A percentile compares a stretch with the other conserved stretches of the same genome.
Conservation (phyloP, 1,140 invertebrate species). For the Steinernema khuongi region DNA sequence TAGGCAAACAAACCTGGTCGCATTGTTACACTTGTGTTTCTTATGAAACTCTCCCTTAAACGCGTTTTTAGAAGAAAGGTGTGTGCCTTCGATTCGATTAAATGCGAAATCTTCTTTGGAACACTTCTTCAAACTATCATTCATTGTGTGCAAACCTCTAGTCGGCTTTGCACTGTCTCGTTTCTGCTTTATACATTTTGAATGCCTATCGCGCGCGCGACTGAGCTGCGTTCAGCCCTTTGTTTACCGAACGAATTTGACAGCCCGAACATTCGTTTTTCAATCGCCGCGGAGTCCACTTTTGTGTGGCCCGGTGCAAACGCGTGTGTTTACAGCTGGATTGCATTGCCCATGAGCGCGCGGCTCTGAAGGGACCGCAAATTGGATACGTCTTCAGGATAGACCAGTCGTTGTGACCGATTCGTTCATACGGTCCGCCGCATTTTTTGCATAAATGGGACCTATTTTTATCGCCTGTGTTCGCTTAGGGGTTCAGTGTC, state of each 20-base stretch:
- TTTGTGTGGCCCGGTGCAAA: background rate
- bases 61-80: background rate
- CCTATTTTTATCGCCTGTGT: background rate
- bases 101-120: too few relatives aligned
- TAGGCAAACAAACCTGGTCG: too few relatives aligned
- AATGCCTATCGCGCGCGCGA: background rate
- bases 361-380: background rate
- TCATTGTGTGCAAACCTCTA: conserved; percentile 1
- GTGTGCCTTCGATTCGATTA: too few relatives aligned
- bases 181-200: conserved; percentile 14
- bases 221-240: background rate
- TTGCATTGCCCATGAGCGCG: background rate
- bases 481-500: background rate
- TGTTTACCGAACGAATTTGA: conserved; percentile 17
- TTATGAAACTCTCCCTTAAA: too few relatives aligned
- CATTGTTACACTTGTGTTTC: too few relatives aligned
- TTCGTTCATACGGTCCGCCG: background rate
- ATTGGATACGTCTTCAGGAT: conserved; percentile 6
- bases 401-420: background rate
- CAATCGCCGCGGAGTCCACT: background rate
- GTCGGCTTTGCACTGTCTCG: conserved; percentile 8
- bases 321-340: conserved; percentile 1
- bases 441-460: background rate
- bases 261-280: conserved; percentile 15
- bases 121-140: background rate